phyloP scores from a whole-genome alignment of 2,888 invertebrate species.

The Trichopria drosophilae region DNA sequence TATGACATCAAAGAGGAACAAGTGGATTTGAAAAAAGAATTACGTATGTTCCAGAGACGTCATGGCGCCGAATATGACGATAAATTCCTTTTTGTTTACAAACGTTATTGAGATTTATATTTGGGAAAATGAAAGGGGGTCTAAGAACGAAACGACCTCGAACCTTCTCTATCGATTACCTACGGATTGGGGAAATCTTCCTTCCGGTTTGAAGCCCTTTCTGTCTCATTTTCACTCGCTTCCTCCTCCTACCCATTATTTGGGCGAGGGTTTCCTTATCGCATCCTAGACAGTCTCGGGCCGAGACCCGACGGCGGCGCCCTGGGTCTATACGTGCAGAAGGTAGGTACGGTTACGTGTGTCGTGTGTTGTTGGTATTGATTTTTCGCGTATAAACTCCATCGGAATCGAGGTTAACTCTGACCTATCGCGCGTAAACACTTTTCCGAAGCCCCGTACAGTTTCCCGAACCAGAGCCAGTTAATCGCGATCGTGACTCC shows the following conservation, averaged over 20 bases:
- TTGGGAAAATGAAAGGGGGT: too few species aligned
- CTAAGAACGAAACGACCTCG: constrained; percentile 31
- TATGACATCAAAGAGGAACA: too few species aligned
- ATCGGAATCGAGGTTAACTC: constrained; percentile 51
- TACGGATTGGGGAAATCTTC: constrained; percentile 41
- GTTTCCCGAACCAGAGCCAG: too few species aligned
- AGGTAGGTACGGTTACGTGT: constrained; percentile 22
- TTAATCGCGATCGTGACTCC: too few species aligned
- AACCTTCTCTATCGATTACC: constrained; percentile 42
- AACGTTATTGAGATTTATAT: too few species aligned
- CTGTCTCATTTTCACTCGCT: constrained; percentile 2
- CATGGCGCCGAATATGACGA: too few species aligned
- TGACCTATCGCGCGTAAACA: constrained; percentile 33
- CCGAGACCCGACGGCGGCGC: too few species aligned
- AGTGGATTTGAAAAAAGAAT: too few species aligned
- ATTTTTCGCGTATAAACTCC: constrained; percentile 51
- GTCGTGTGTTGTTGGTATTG: constrained; percentile 47
- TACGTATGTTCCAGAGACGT: too few species aligned
- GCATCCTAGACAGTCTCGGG: neutral
- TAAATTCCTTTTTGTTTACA: too few species aligned
- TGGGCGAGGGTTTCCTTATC: too few species aligned
- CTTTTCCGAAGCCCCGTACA: neutral
- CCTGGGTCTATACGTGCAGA: constrained; percentile 9
- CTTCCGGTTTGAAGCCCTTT: constrained; percentile 35
- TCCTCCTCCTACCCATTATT: neutral